These are phyloP conservation scores for Patagioenas fasciata DNA, from an alignment of 2,113 vertebrate genomes.

Conservation along the genomic window DNA sequence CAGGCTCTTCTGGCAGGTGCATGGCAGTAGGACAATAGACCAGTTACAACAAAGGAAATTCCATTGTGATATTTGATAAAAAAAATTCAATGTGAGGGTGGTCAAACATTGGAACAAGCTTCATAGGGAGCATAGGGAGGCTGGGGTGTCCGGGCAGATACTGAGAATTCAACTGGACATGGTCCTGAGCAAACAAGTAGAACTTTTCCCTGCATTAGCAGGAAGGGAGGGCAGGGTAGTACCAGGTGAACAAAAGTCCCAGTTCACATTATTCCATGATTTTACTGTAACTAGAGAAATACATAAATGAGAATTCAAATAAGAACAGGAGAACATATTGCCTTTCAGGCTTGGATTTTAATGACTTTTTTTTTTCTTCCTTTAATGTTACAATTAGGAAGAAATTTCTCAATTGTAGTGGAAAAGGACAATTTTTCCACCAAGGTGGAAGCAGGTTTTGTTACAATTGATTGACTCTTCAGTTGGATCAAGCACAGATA, in stretches of 20 bases:
- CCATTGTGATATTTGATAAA: background rate
- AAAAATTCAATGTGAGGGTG: fast-evolving
- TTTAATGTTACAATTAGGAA: background rate
- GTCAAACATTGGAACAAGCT: background rate
- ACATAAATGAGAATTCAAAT: background rate
- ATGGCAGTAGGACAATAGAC: background rate
- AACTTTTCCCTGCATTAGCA: background rate
- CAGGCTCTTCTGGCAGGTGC: background rate
- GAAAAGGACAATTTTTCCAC: background rate
- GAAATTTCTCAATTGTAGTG: background rate
- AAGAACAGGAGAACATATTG: background rate
- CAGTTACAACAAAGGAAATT: background rate
- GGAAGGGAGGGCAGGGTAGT: no score
- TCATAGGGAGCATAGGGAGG: background rate
- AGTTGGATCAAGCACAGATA: background rate
- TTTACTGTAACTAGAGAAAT: background rate
- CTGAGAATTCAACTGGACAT: background rate
- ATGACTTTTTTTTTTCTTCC: background rate
- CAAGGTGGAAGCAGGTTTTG: background rate
- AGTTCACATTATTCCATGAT: background rate
- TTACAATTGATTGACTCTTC: background rate
- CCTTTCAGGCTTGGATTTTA: background rate
- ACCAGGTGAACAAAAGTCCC: background rate
- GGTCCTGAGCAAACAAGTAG: background rate
- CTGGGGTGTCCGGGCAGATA: background rate